Conservation (phyloP, 1,140 invertebrate genomes). For the Drosophila yakuba region DNA sequence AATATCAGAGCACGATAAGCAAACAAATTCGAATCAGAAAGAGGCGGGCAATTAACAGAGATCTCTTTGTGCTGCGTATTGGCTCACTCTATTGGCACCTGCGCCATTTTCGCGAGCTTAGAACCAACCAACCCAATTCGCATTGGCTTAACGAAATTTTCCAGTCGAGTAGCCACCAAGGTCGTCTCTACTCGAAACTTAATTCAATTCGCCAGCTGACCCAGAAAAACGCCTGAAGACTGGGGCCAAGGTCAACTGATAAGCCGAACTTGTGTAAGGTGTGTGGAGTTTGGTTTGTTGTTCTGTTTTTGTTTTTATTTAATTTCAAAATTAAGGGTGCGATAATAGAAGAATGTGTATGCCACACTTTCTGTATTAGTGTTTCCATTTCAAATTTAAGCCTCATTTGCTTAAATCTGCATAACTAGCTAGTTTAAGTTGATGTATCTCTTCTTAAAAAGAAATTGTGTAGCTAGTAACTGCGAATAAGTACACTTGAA, state of each 20-base stretch:
- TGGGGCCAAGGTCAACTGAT: conserved; percentile 38
- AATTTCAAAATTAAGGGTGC: no score
- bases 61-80: conserved; percentile 50
- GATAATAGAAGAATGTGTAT: no score
- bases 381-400: no score
- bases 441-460: no score
- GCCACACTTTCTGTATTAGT: no score
- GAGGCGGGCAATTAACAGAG: conserved; percentile 57
- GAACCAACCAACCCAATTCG: conserved; percentile 21
- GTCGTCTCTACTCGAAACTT: conserved; percentile 33
- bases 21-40: conserved; percentile 46
- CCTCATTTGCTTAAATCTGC: no score
- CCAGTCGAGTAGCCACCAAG: conserved; percentile 59
- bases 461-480: no score
- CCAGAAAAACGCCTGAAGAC: conserved; percentile 21
- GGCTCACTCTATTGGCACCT: conserved; percentile 55
- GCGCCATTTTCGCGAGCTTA: conserved; percentile 3
- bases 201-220: conserved; percentile 40
- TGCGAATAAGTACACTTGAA: no score
- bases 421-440: no score
- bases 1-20: conserved; percentile 62
- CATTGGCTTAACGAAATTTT: conserved; percentile 39
- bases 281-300: neutral
- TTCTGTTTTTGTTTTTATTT: neutral
- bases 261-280: conserved; percentile 24